These are phyloP conservation scores for Cyclina sinensis DNA, from an alignment of 1,140 invertebrate species.

Conservation along the genomic window DNA sequence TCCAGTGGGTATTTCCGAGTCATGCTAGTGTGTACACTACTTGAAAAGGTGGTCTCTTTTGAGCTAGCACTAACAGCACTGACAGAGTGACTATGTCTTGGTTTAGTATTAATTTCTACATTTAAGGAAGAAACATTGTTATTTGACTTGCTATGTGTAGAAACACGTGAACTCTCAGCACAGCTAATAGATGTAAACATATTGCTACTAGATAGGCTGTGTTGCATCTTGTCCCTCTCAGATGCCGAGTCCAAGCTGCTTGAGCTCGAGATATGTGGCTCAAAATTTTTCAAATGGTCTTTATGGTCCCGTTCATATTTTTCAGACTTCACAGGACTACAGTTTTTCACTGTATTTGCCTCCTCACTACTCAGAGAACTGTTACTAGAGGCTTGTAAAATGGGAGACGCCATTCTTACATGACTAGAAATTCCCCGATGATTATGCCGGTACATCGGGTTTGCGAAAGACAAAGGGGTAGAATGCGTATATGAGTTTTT, in stretches of 20 bases:
- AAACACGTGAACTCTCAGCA: conserved; percentile 1
- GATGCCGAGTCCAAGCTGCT: conserved; percentile 78
- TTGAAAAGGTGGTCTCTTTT: conserved; percentile 22
- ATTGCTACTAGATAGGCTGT: conserved; percentile 64
- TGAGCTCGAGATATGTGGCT: conserved; percentile 80
- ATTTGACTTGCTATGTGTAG: conserved; percentile 50
- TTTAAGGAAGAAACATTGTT: conserved; percentile 61
- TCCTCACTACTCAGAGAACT: conserved; percentile 80
- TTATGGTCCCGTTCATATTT: conserved; percentile 54
- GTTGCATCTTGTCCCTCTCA: conserved; percentile 59
- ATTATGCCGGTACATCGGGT: conserved; percentile 91
- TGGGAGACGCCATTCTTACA: conserved; percentile 68
- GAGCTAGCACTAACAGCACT: conserved; percentile 59
- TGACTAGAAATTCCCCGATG: conserved; percentile 71
- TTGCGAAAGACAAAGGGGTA: conserved; percentile 94
- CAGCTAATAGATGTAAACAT: conserved; percentile 10
- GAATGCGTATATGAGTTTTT: conserved; percentile 57
- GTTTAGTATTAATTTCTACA: conserved; percentile 46
- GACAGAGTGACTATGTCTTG: conserved; percentile 40
- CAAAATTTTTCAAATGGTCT: conserved; percentile 78
- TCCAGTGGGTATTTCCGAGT: conserved; percentile 71
- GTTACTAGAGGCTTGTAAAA: conserved; percentile 72
- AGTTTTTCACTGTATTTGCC: conserved; percentile 69
- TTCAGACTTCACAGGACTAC: conserved; percentile 73
- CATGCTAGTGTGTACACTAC: conserved; percentile 19